A percentile compares a stretch with the other conserved stretches of the same genome.
These are phyloP conservation scores for Datnioides undecimradiatus DNA, from an alignment of 2,113 vertebrate species.

Conservation along the genomic window DNA sequence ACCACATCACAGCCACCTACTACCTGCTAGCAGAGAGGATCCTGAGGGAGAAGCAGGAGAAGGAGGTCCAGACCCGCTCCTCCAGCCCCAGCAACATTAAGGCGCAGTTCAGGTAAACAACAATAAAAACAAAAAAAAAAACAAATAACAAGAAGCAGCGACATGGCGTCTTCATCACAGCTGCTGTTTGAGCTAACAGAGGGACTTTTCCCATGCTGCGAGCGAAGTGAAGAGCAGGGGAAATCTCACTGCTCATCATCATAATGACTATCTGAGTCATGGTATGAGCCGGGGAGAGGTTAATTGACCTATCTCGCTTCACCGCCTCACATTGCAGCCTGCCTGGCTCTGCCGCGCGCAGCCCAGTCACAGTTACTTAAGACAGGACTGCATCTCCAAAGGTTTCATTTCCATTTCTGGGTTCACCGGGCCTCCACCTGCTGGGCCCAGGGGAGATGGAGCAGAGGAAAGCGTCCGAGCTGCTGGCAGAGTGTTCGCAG, in stretches of 20 bases:
- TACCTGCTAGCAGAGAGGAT: slow-evolving; percentile 97
- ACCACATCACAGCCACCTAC: slow-evolving; percentile 99
- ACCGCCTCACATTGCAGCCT: slow-evolving; percentile 10
- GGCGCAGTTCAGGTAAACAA: slow-evolving; percentile 93
- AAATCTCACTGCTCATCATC: slow-evolving; percentile 27
- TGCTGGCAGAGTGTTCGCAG: not conserved
- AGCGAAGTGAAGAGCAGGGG: not conserved
- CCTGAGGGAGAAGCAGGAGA: slow-evolving; percentile 97
- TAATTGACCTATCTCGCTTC: slow-evolving; percentile 36
- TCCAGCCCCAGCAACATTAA: slow-evolving; percentile 98
- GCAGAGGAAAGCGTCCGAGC: slow-evolving; percentile 1
- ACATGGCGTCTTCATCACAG: not conserved
- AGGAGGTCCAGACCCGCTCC: slow-evolving; percentile 94
- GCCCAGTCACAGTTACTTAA: slow-evolving; percentile 4
- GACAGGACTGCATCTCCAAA: slow-evolving; percentile 23
- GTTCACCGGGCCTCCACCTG: slow-evolving; percentile 29
- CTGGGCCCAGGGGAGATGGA: not conserved
- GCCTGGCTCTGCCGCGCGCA: slow-evolving; percentile 18
- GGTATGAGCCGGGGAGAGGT: slow-evolving; percentile 2
- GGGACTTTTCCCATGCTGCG: not conserved
- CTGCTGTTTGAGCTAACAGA: not conserved
- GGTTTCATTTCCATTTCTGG: slow-evolving; percentile 43
- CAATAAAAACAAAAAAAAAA: not conserved
- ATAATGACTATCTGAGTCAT: slow-evolving; percentile 35
- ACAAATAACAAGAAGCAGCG: not conserved